Evolutionary conservation across 1,140 invertebrate genomes (phyloP).

Genomic region (Drosophila ficusphila): DNA sequence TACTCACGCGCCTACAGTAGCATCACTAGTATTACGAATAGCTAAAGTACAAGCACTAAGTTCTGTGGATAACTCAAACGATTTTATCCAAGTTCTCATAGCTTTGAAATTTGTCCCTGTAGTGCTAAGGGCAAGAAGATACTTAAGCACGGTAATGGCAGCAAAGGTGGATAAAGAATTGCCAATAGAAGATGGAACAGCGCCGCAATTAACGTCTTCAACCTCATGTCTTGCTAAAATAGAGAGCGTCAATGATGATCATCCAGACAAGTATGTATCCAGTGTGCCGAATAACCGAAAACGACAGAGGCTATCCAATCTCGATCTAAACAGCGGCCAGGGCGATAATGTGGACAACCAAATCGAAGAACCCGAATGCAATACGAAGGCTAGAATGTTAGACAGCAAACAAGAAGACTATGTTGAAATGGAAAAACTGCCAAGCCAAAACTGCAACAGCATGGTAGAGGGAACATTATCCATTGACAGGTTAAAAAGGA

Average conservation of each 20-base stretch:
- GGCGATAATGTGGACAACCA: background rate
- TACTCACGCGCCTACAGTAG: conserved; percentile 37
- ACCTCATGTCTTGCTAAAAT: background rate
- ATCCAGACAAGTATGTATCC: background rate
- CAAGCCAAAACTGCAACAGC: background rate
- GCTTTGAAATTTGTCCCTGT: background rate
- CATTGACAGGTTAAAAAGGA: background rate
- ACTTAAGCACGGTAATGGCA: conserved; percentile 43
- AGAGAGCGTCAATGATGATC: background rate
- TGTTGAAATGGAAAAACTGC: background rate
- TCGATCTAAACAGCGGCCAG: conserved; percentile 3
- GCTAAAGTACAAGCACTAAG: background rate
- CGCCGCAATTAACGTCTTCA: conserved; percentile 14
- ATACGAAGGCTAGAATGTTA: background rate
- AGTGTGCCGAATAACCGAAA: conserved; percentile 21
- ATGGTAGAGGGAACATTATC: background rate
- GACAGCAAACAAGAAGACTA: conserved; percentile 7
- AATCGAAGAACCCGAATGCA: background rate
- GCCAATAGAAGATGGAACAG: conserved; percentile 5
- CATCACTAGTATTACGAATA: conserved; percentile 27
- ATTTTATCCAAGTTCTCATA: conserved; percentile 1
- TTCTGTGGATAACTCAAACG: background rate
- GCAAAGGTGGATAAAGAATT: conserved; percentile 38
- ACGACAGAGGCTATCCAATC: conserved; percentile 20
- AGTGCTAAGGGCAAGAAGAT: background rate